Base-by-base conservation (phyloP, 2,797 vertebrate species). In the Falco novaeseelandiae region DNA sequence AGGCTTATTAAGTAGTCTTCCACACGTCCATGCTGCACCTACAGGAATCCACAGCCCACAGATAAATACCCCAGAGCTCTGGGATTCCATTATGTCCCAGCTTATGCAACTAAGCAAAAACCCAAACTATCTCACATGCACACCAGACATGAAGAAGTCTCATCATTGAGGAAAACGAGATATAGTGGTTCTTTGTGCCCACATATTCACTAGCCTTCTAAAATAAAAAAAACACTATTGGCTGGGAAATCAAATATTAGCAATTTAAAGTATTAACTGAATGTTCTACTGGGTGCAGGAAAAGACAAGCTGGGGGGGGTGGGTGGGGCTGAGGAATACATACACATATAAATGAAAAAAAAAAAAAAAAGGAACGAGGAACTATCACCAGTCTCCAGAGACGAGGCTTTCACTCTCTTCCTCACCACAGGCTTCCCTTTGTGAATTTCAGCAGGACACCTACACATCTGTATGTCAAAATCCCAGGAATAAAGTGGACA, bases 1-100 rank as follows among this genome's bases (percentile, higher is more conserved):
- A 90, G 81, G 90, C 71, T 92, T 92, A 94, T 71, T 77, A 94
- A 94, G 82, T 34, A 93, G 63, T 63, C 46, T 97, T 95, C 67
- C 90, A 86, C 65, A 57, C 29, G 63, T 87, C 83, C 93, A 94
- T 82, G 73, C 92, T 94, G 76, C 44, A 95, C 51, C 83, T 94
- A 92, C 54, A 73, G 36, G 27, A 88, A 63, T 76, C 67, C 84
- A 95, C 57, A 82, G 94, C 63, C 85, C 65, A 69, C 26, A 61
- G 63, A 40, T 32, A 63, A 91, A 93, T 16, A 90, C 34, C 87
- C 93, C 89, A 88, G 57, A 83, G 76, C 46, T 76, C 62, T 92
- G 78, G 54, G 87, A 84, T 72, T 87, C 54, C 30, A 55, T 21
- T 59, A 73, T 2, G 2, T 59, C 87, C 91, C 94, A 92, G 52